These are phyloP conservation scores for Thermophis baileyi DNA, from an alignment of 2,113 vertebrate genomes.

Conservation along the genomic window DNA sequence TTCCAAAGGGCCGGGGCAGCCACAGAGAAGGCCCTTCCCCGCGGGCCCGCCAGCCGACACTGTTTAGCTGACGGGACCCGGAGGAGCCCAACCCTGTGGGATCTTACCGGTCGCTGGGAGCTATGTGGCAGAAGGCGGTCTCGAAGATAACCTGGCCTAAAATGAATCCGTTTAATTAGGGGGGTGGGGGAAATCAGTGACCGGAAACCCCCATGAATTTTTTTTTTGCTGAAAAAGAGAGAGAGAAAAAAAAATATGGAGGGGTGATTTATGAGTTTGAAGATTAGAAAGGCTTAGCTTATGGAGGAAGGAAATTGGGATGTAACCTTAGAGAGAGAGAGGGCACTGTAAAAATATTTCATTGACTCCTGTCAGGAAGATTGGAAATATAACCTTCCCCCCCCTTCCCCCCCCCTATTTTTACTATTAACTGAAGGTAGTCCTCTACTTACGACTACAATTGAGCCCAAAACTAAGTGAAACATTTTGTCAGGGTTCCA, in stretches of 20 bases:
- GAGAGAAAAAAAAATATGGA: rapidly evolving
- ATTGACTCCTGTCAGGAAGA: neutral
- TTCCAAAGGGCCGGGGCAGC: too few species aligned
- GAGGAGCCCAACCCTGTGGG: too few species aligned
- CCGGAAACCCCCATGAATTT: neutral
- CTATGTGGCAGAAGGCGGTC: too few species aligned
- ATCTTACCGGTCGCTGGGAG: too few species aligned
- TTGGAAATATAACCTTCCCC: neutral
- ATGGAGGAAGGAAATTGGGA: neutral
- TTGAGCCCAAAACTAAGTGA: too few species aligned
- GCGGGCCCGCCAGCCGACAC: too few species aligned
- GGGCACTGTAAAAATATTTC: neutral
- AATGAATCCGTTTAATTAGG: neutral
- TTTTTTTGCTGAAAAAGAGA: neutral
- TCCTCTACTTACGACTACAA: too few species aligned
- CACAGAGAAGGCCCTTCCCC: too few species aligned
- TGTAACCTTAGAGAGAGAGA: neutral
- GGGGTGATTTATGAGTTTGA: neutral
- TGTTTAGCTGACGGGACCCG: too few species aligned
- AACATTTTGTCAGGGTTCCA: too few species aligned
- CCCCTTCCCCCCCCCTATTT: rapidly evolving
- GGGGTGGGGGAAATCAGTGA: neutral
- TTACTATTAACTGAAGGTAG: too few species aligned
- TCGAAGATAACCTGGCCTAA: too few species aligned
- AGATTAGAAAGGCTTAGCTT: neutral